Base-by-base conservation (phyloP, 2,888 invertebrate species). In the Danaus chrysippus region DNA sequence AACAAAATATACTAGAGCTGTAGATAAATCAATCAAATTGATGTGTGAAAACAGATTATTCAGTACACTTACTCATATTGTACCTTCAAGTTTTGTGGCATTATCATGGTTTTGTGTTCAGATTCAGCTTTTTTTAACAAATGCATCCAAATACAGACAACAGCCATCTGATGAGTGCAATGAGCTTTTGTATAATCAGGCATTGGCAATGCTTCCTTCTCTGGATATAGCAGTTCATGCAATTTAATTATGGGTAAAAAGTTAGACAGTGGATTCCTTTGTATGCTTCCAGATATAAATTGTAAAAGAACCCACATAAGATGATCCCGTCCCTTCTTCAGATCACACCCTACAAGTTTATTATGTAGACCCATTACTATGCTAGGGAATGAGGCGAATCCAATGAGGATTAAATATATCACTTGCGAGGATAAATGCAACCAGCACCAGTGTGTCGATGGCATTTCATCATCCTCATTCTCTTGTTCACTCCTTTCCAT, bases 221-320 rank as follows among this genome's bases (percentile, higher is more conserved):
- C 98, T 0, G 97, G 96, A 82, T 98, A 99, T 3, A 99, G 88
- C 41, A 98, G 90, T 83, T 98, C 98, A 82, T 97, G 97, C 11
- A 99, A 91, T 78, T 96, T 95, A 73, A 98, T 93, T 65, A 98
- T 97, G 0, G 98, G 97, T 66, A 97, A 86, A 76, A 97, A 97
- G 80, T 97, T 97, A 0, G 95, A 94, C 55, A 96, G 85, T 0
- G 98, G 96, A 86, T 98, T 98, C 72, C 98, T 94, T 82, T 98
- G 97, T 75, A 98, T 98, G 77, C 97, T 98, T 56, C 98, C 98
- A 0, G 99, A 98, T 73, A 99, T 97, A 77, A 98, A 99, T 87
- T 99, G 99, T 53, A 99, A 89, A 15, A 99, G 89, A 17, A 98
- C 96, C 99, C 99, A 99, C 99, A 99, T 99, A n/a, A 99, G 90